Evolutionary conservation across 2,113 vertebrate genomes (phyloP).

Genomic region (Forbesichthys agassizii): DNA sequence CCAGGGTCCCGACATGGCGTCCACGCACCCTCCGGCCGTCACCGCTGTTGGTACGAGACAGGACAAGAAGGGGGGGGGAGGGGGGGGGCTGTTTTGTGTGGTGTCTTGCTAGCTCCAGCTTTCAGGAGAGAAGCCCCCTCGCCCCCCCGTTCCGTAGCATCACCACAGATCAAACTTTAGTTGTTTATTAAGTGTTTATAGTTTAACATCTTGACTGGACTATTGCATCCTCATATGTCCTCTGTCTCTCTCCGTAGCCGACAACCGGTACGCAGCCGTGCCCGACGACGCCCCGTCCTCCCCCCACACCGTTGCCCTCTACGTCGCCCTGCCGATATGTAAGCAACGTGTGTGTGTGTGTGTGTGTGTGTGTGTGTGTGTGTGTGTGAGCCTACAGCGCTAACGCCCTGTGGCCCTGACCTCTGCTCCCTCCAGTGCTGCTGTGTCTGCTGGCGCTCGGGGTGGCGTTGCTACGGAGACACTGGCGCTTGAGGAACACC

Average conservation of each 20-base stretch:
- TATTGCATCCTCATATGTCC: too few relatives aligned
- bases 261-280: slow-evolving; percentile 16
- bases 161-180: too few relatives aligned
- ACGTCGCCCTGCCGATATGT: slow-evolving; percentile 81
- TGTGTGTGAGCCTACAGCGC: background rate
- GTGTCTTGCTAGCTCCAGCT: too few relatives aligned
- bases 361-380: background rate
- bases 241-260: slow-evolving; percentile 25
- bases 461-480: slow-evolving; percentile 79
- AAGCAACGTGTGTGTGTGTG: slow-evolving; percentile 46
- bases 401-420: background rate
- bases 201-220: too few relatives aligned
- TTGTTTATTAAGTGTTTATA: too few relatives aligned
- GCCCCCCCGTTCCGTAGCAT: too few relatives aligned
- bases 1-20: too few relatives aligned
- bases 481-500: slow-evolving; percentile 83
- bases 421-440: slow-evolving; percentile 57
- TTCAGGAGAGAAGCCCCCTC: too few relatives aligned
- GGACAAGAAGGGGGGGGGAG: too few relatives aligned
- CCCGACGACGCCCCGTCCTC: slow-evolving; percentile 27
- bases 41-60: too few relatives aligned
- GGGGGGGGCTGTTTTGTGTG: too few relatives aligned
- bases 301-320: slow-evolving; percentile 64
- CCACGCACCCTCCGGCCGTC: too few relatives aligned
- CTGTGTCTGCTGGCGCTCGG: slow-evolving; percentile 73